phyloP scores from a whole-genome alignment of 2,113 vertebrate species.

The Catharus minimus region DNA sequence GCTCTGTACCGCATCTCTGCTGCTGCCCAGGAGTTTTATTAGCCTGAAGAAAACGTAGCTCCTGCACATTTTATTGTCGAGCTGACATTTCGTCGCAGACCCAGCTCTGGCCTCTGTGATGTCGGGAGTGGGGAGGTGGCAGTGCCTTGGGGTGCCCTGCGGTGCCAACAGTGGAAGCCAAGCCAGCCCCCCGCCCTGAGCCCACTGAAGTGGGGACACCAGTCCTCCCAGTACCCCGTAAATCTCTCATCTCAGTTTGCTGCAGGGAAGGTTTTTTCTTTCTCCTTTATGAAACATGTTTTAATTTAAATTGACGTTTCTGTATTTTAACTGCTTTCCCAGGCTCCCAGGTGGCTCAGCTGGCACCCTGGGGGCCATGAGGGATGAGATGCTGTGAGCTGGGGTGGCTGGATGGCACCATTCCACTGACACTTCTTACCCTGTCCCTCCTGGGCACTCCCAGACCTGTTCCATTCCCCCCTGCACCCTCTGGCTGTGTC shows the following conservation, averaged over 20 bases:
- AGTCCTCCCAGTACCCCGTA: not conserved
- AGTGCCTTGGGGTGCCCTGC: fast-evolving
- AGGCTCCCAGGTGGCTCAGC: not conserved
- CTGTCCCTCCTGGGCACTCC: not conserved
- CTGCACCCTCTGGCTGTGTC: fast-evolving
- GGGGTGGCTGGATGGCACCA: not conserved
- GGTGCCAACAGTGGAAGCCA: fast-evolving
- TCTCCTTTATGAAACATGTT: not conserved
- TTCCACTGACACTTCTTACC: not conserved
- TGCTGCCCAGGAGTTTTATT: not conserved
- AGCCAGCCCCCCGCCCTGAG: not conserved
- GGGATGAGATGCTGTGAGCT: fast-evolving
- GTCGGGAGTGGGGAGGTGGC: fast-evolving
- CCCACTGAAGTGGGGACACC: not conserved
- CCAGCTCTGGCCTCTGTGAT: not conserved
- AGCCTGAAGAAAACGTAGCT: not conserved
- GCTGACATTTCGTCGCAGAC: not conserved
- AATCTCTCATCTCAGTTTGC: not conserved
- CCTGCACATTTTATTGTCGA: not conserved
- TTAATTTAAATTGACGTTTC: conserved; percentile 49
- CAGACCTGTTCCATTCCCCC: not conserved
- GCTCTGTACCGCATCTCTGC: not conserved
- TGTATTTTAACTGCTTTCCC: not conserved
- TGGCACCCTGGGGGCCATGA: fast-evolving
- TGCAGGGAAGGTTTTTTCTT: not conserved